Percentiles rank a stretch among this genome's conserved stretches.
Conservation (phyloP, 2,888 invertebrate genomes). For the Tinea semifulvella region DNA sequence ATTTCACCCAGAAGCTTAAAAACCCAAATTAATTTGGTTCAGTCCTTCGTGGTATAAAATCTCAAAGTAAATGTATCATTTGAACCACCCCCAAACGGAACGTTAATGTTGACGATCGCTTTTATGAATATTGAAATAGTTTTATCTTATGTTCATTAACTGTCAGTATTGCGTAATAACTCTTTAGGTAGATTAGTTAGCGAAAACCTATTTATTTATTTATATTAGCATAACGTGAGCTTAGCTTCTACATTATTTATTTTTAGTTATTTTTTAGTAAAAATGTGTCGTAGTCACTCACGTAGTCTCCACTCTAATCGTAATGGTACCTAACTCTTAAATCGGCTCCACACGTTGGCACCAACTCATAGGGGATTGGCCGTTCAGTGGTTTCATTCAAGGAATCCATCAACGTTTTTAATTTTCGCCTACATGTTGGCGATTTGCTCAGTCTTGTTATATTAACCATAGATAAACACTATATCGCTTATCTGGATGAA, state of each 20-base stretch:
- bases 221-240: constrained; percentile 44
- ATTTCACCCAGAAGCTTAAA: too few relatives aligned
- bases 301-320: constrained; percentile 36
- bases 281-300: constrained; percentile 34
- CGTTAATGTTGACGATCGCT: constrained; percentile 2
- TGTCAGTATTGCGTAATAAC: constrained; percentile 58
- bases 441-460: too few relatives aligned
- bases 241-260: constrained; percentile 48
- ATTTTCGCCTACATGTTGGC: too few relatives aligned
- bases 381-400: too few relatives aligned
- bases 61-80: too few relatives aligned
- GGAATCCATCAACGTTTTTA: too few relatives aligned
- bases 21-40: too few relatives aligned
- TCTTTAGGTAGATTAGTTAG: constrained; percentile 57
- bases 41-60: too few relatives aligned
- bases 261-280: constrained; percentile 51
- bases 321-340: neutral
- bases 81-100: constrained; percentile 9
- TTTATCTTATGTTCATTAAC: constrained; percentile 27
- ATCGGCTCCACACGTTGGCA: too few relatives aligned
- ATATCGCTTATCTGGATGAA: too few relatives aligned
- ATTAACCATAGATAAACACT: too few relatives aligned
- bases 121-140: neutral
- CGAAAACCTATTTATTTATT: constrained; percentile 62
- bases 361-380: too few relatives aligned